phyloP scores from a whole-genome alignment of 2,797 vertebrate genomes.

The Onychomys leucogaster region DNA sequence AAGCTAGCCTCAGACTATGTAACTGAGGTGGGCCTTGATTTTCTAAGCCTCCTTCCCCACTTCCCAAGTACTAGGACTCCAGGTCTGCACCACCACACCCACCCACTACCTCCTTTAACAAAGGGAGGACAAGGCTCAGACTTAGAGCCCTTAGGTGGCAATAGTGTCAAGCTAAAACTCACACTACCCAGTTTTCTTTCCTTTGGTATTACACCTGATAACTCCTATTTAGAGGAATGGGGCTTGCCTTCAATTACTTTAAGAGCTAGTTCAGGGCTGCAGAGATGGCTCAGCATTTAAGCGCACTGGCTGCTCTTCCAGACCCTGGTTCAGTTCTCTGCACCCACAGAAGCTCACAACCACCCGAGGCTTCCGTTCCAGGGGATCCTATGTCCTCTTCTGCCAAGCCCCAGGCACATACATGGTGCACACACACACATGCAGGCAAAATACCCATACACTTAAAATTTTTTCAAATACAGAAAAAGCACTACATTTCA shows the following conservation, averaged over 20 bases:
- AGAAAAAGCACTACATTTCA: too few relatives aligned
- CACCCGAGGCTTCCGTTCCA: not conserved
- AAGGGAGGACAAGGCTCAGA: not conserved
- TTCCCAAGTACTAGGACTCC: not conserved
- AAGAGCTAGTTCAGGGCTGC: not conserved
- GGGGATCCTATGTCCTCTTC: not conserved
- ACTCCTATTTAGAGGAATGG: not conserved
- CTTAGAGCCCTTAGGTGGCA: not conserved
- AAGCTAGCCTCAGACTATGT: not conserved
- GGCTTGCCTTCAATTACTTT: not conserved
- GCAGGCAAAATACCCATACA: not conserved
- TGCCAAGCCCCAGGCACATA: not conserved
- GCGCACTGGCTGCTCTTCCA: not conserved
- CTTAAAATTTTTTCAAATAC: not conserved
- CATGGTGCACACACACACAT: not conserved
- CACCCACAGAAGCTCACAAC: not conserved
- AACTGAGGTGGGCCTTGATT: not conserved
- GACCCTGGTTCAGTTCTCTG: not conserved
- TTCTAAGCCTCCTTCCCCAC: not conserved
- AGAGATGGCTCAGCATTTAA: not conserved
- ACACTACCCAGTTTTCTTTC: not conserved
- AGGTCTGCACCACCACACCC: not conserved
- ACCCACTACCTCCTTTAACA: not conserved
- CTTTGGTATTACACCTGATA: not conserved
- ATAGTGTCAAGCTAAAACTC: not conserved